Base-by-base conservation (phyloP, 2,113 vertebrate species). In the Festucalex cinctus region DNA sequence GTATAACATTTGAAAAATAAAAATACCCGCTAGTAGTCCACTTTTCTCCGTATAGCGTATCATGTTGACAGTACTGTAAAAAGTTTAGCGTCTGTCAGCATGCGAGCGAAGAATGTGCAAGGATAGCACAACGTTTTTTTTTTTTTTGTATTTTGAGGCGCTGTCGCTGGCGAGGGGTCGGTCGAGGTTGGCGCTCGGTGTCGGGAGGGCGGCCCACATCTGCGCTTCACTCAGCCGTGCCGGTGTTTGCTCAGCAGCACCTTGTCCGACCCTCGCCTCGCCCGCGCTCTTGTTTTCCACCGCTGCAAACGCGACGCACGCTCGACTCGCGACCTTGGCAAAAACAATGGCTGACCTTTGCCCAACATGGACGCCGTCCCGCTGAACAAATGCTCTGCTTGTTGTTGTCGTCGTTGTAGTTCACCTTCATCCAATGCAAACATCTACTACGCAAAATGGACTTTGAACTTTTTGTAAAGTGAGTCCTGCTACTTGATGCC, bases 151-250 rank as follows among this genome's bases (percentile, higher is more conserved):
- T 43, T 62, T 43, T 13, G 2, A n/a, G n/a, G 48, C 20, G 32
- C n/a, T n/a, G 57, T 19, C 32, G 35, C 8, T n/a, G 57, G 26
- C 16, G 14, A 57, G 54, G 28, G 54, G 6, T 41, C 1, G 10
- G 0, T 58, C 44, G 59, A 57, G 54, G 54, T 19, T 28, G 54
- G 54, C 26, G 26, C 54, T 36, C 48, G 16, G 76, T 81, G 82
- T 85, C 79, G 75, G 46, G 66, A 82, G 81, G 86, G 82, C 79
- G 80, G 57, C 81, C 35, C 70, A 83, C 86, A 82, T 86, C 78
- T 86, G 88, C 75, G n/a, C 69, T 63, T 76, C 75, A 65, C 68
- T 86, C 75, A 70, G 68, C 61, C 78, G 65, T 75, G 32, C 3
- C 19, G 46, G 80, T 16, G 56, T 35, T 8, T 32, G 68, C 44